Conservation (phyloP, 2,797 vertebrate species). For the Sebastes baramenuke region DNA sequence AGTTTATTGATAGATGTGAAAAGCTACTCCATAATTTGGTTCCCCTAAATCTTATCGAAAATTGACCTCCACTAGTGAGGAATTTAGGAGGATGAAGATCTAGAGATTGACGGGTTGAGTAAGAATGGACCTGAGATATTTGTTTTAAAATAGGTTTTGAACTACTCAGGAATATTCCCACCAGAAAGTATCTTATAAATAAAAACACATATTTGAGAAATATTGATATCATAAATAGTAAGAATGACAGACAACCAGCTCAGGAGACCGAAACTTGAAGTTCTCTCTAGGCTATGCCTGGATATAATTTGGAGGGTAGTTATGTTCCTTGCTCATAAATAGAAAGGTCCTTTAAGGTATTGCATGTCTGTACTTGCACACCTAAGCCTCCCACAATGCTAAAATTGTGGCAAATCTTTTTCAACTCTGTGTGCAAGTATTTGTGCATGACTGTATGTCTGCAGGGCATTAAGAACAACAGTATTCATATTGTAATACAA, state of each 20-base stretch:
- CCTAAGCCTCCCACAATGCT: not conserved
- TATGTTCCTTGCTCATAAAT: conserved; percentile 11
- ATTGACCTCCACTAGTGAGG: too few species aligned
- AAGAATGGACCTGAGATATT: too few species aligned
- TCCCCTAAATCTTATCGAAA: too few species aligned
- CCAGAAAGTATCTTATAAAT: too few species aligned
- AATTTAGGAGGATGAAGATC: too few species aligned
- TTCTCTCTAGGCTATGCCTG: not conserved
- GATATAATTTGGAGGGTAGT: not conserved
- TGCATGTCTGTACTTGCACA: conserved; percentile 21
- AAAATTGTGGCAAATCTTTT: not conserved
- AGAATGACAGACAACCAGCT: conserved; percentile 9
- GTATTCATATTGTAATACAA: not conserved
- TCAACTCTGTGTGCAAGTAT: not conserved
- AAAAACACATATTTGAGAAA: too few species aligned
- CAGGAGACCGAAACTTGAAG: not conserved
- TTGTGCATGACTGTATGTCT: not conserved
- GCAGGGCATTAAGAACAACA: not conserved
- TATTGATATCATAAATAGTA: too few species aligned
- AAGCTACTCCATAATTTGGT: too few species aligned
- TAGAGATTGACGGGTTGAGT: too few species aligned
- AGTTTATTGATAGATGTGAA: too few species aligned
- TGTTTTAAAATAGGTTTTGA: too few species aligned
- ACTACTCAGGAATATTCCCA: too few species aligned
- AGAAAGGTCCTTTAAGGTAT: not conserved